Conservation (phyloP, 2,888 invertebrate species). For the Pachymerium ferrugineum region DNA sequence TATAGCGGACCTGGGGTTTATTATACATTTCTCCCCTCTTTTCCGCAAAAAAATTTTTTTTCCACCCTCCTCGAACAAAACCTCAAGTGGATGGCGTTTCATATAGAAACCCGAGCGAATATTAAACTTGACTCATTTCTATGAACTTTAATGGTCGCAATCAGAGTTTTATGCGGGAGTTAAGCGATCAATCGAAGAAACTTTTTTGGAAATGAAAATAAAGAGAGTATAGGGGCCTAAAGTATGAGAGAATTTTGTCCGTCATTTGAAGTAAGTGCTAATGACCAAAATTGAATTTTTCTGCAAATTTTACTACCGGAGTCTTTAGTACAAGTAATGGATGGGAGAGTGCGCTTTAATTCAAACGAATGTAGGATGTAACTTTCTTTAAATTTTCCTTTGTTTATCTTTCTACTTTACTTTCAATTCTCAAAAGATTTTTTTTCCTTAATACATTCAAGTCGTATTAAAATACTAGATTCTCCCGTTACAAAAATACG, state of each 20-base stretch:
- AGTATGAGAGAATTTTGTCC: too few species aligned
- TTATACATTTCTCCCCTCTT: background rate
- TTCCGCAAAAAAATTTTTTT: background rate
- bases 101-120: background rate
- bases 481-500: background rate
- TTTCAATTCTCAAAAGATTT: too few species aligned
- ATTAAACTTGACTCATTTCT: slow-evolving; percentile 10
- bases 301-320: too few species aligned
- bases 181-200: background rate
- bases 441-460: too few species aligned
- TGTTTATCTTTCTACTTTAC: too few species aligned
- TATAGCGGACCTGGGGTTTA: background rate
- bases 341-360: too few species aligned
- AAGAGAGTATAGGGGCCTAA: background rate
- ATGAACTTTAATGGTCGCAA: background rate
- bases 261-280: too few species aligned
- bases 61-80: background rate
- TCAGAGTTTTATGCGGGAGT: background rate
- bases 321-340: too few species aligned
- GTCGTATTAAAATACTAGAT: background rate
- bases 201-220: background rate
- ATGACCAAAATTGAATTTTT: too few species aligned
- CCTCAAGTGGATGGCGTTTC: background rate
- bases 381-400: too few species aligned
- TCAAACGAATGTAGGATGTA: too few species aligned